phyloP scores from a whole-genome alignment of 2,113 vertebrate species.

The Psittacara wagleri region DNA sequence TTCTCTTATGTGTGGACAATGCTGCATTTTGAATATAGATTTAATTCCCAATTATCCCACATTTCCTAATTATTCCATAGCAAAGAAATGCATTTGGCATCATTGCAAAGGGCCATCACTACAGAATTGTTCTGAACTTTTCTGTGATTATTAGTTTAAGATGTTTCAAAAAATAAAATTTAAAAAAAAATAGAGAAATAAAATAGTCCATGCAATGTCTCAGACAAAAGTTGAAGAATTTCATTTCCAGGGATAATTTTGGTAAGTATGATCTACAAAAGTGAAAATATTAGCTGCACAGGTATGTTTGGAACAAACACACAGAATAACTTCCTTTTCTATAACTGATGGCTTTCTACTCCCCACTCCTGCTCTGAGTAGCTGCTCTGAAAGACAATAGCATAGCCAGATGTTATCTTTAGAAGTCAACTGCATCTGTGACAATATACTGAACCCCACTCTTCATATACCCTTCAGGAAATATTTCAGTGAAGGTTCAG shows the following conservation, averaged over 20 bases:
- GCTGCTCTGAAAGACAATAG: not conserved
- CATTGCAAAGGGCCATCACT: not conserved
- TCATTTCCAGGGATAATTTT: not conserved
- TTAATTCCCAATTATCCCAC: too few relatives aligned
- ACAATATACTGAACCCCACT: not conserved
- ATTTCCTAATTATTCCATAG: too few relatives aligned
- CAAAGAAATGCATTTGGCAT: not conserved
- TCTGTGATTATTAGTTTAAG: not conserved
- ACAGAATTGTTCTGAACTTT: not conserved
- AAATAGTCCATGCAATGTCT: not conserved
- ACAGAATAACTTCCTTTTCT: not conserved
- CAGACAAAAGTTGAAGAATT: not conserved
- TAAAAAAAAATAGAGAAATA: fast-evolving
- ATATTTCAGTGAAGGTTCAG: not conserved
- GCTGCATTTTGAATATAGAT: too few relatives aligned
- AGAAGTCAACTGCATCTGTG: not conserved
- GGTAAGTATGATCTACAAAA: not conserved
- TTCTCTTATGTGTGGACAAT: too few relatives aligned
- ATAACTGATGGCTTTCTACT: not conserved
- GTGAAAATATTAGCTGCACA: not conserved
- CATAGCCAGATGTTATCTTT: not conserved
- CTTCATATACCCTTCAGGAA: not conserved
- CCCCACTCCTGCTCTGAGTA: not conserved
- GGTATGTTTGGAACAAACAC: not conserved
- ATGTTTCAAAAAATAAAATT: not conserved